These are phyloP conservation scores for Orycteropus afer DNA, from an alignment of 2,113 vertebrate species.

Conservation along the genomic window DNA sequence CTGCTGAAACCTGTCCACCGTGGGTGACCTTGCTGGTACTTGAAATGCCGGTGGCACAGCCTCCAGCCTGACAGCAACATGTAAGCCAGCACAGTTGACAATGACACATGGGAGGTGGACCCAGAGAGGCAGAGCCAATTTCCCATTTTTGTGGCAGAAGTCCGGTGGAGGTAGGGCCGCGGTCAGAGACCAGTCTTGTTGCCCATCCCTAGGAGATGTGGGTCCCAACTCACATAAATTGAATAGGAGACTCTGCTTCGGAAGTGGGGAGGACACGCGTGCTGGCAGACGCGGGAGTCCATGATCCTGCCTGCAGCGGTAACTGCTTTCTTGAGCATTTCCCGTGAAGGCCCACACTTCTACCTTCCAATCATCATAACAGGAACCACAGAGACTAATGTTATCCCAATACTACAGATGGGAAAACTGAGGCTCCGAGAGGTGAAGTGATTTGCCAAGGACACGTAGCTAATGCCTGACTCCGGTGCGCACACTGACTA, in stretches of 20 bases:
- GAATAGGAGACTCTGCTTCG: not conserved
- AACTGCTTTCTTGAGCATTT: not conserved
- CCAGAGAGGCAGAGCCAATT: not conserved
- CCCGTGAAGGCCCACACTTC: fast-evolving
- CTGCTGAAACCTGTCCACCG: not conserved
- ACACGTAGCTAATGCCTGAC: not conserved
- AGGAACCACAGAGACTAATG: not conserved
- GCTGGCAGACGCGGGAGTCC: not conserved
- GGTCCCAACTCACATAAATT: not conserved
- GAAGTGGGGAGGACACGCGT: not conserved
- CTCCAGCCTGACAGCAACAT: not conserved
- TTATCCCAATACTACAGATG: not conserved
- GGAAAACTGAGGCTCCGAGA: not conserved
- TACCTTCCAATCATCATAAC: not conserved
- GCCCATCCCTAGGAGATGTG: not conserved
- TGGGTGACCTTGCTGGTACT: not conserved
- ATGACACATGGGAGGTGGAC: not conserved
- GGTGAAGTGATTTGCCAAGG: not conserved
- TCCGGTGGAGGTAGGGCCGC: too few species aligned
- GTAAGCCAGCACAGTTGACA: not conserved
- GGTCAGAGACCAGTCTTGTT: not conserved
- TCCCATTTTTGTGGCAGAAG: not conserved
- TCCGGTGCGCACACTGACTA: not conserved
- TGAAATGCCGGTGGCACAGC: not conserved
- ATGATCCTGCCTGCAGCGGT: fast-evolving